Evolutionary conservation across 64 coral and sea anemone genomes (phyloP).

Genomic region (Stichodactyla helianthus): DNA sequence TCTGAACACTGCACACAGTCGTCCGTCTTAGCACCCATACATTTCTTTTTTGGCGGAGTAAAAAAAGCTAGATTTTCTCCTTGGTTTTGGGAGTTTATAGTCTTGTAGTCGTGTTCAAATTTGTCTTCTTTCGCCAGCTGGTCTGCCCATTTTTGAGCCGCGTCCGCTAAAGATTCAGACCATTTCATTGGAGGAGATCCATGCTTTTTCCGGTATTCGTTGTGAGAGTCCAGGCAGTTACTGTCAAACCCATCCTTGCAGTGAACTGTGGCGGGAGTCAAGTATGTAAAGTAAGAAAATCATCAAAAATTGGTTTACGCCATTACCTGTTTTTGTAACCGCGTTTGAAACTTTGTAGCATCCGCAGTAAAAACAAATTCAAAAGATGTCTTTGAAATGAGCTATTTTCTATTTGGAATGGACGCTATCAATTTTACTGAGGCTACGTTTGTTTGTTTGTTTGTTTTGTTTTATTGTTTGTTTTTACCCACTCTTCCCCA

Average conservation of each 20-base stretch:
- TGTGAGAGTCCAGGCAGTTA: slow-evolving; percentile 78
- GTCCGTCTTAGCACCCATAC: slow-evolving; percentile 18
- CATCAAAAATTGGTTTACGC: no score
- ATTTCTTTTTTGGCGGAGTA: slow-evolving; percentile 55
- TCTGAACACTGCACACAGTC: slow-evolving; percentile 71
- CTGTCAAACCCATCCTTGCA: slow-evolving; percentile 50
- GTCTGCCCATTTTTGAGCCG: slow-evolving; percentile 84
- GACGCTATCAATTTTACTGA: no score
- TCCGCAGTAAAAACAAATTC: no score
- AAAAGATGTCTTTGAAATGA: no score
- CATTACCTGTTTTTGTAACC: no score
- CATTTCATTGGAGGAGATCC: slow-evolving; percentile 52
- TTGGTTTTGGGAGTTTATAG: slow-evolving; percentile 37
- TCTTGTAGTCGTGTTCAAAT: slow-evolving; percentile 55
- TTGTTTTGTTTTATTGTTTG: no score
- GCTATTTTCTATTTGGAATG: no score
- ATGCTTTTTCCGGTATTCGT: slow-evolving; percentile 57
- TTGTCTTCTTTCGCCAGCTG: slow-evolving; percentile 38
- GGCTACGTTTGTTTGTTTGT: no score
- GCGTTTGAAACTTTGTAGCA: no score
- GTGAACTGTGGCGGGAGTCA: not conserved
- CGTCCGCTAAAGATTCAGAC: slow-evolving; percentile 55
- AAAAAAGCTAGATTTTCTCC: slow-evolving; percentile 90
- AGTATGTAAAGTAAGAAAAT: no score
- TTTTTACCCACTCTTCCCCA: no score